phyloP scores from a whole-genome alignment of 2,888 invertebrate genomes.

The Didymodactylos carnosus region DNA sequence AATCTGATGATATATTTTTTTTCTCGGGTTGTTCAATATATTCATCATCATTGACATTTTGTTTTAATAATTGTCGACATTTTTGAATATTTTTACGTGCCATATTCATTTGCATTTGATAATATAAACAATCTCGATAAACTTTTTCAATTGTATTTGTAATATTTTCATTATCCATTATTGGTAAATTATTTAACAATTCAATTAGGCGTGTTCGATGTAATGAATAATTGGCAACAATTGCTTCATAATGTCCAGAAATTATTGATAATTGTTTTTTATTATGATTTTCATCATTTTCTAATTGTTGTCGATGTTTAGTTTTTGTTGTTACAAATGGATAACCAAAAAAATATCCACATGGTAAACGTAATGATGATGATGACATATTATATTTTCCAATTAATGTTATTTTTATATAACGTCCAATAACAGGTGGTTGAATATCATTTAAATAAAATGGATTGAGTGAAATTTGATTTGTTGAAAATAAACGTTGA shows the following conservation, averaged over 20 bases:
- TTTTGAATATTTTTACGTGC: background rate
- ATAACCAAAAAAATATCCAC: conserved; percentile 6
- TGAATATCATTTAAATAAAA: conserved; percentile 68
- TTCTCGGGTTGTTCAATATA: no score
- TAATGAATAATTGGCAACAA: background rate
- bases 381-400: conserved; percentile 3
- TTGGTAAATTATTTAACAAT: background rate
- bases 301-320: background rate
- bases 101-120: background rate
- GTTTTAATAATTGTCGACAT: background rate
- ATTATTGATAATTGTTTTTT: background rate
- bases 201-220: background rate
- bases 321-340: background rate
- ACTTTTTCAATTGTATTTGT: background rate
- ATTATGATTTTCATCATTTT: background rate
- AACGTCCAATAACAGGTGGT: conserved; percentile 69
- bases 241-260: background rate
- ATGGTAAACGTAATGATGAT: conserved; percentile 6
- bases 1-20: background rate
- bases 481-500: conserved; percentile 58
- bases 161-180: background rate
- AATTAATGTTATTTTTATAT: conserved; percentile 50
- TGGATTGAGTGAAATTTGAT: conserved; percentile 66
- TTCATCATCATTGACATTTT: background rate
- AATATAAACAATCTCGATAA: background rate